phyloP scores from a whole-genome alignment of 1,140 invertebrate genomes.

The Drosophila navojoa region DNA sequence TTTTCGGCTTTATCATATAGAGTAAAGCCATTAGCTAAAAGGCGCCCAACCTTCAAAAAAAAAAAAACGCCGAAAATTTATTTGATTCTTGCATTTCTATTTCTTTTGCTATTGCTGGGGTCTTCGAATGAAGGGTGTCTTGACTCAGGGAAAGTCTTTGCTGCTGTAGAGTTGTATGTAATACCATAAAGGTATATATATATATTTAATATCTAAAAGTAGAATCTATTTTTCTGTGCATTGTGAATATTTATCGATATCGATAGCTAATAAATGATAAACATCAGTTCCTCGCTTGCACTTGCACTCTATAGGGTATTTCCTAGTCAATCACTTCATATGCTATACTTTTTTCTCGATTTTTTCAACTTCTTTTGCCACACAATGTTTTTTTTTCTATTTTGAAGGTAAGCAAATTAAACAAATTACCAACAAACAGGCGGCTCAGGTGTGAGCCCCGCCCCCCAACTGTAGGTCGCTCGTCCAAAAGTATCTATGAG shows the following conservation, averaged over 20 bases:
- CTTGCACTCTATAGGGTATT: constrained; percentile 6
- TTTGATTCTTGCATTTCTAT: constrained; percentile 30
- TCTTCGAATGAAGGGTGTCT: constrained; percentile 1
- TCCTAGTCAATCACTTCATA: not conserved
- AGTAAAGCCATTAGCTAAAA: constrained; percentile 73
- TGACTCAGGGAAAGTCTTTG: no score
- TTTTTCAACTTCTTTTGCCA: constrained; percentile 3
- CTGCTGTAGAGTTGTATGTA: no score
- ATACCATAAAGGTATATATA: no score
- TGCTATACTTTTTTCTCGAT: no score
- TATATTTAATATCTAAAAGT: no score
- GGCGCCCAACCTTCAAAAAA: constrained; percentile 67
- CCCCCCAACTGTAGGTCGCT: not conserved
- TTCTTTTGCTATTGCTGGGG: constrained; percentile 18
- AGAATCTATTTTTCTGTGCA: no score
- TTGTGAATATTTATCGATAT: no score
- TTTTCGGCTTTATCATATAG: constrained; percentile 55
- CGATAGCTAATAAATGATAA: no score
- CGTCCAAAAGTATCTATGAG: constrained; percentile 61
- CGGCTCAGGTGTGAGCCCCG: constrained; percentile 13
- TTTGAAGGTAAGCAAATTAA: constrained; percentile 76
- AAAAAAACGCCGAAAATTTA: constrained; percentile 9
- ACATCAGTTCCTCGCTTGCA: no score
- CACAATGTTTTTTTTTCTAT: constrained; percentile 22
- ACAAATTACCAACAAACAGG: constrained; percentile 67